These are phyloP conservation scores for Percopsis transmontana DNA, from an alignment of 2,113 vertebrate species.

Conservation along the genomic window DNA sequence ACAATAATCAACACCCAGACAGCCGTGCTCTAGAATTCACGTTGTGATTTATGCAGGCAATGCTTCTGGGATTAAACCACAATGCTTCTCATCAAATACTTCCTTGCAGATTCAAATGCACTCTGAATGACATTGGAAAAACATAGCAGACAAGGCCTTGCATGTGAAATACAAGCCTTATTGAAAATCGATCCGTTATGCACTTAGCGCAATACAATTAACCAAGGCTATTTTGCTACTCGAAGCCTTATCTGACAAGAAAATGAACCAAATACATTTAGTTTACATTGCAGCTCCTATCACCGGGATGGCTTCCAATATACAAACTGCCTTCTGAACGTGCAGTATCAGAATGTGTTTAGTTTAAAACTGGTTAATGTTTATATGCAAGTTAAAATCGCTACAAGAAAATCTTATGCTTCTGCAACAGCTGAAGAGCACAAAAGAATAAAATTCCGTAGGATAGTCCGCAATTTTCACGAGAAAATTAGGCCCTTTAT, in stretches of 20 bases:
- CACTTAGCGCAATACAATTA: slow-evolving; percentile 26
- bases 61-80: background rate
- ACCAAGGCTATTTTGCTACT: slow-evolving; percentile 42
- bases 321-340: too few relatives aligned
- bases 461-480: too few relatives aligned
- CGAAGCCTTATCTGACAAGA: slow-evolving; percentile 19
- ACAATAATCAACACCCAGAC: too few relatives aligned
- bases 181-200: slow-evolving; percentile 53
- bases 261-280: slow-evolving; percentile 41
- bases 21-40: background rate
- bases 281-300: slow-evolving; percentile 20
- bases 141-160: slow-evolving; percentile 22
- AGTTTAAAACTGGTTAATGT: too few relatives aligned
- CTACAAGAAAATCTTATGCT: too few relatives aligned
- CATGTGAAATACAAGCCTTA: slow-evolving; percentile 43
- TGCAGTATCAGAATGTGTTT: too few relatives aligned
- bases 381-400: too few relatives aligned
- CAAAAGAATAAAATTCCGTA: too few relatives aligned
- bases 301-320: background rate
- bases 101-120: slow-evolving; percentile 16
- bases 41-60: background rate
- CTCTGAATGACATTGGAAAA: slow-evolving; percentile 23
- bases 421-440: too few relatives aligned
- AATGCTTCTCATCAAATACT: background rate
- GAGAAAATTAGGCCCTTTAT: too few relatives aligned